A percentile compares a stretch with the other conserved stretches of the same genome.
These are phyloP conservation scores for Palythoa heliodiscus DNA, from an alignment of 92 coral and sea anemone genomes.

Conservation along the genomic window DNA sequence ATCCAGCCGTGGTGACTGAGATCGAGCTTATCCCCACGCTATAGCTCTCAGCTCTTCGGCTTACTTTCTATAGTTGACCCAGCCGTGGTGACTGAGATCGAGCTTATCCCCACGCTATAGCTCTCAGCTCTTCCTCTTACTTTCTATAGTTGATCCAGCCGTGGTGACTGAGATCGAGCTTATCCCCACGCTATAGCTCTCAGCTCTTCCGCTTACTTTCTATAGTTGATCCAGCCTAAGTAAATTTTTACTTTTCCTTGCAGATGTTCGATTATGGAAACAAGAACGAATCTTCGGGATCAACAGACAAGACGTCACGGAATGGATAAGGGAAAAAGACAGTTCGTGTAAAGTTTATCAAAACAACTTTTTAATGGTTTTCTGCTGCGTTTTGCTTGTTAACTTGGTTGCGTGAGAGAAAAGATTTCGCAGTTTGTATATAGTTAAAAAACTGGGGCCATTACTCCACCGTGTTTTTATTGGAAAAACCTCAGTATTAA, in stretches of 20 bases:
- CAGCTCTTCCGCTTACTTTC: neutral
- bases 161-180: neutral
- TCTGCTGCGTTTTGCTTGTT: neutral
- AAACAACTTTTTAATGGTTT: neutral
- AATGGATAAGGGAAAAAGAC: neutral
- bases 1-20: too few species aligned
- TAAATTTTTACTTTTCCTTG: neutral
- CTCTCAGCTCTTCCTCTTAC: neutral
- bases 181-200: neutral
- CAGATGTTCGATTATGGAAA: constrained; percentile 41
- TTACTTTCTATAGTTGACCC: too few species aligned
- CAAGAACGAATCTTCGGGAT: constrained; percentile 24
- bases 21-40: neutral
- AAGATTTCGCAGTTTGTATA: too few species aligned
- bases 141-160: too few species aligned
- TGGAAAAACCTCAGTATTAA: too few species aligned
- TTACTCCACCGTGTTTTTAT: too few species aligned
- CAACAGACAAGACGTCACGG: constrained; percentile 33
- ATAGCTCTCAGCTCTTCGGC: neutral
- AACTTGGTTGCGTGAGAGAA: too few species aligned
- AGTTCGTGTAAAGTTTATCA: neutral
- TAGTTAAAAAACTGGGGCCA: too few species aligned
- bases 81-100: neutral
- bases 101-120: neutral
- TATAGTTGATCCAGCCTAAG: neutral